Evolutionary conservation across 2,113 vertebrate genomes (phyloP), one percentile per base, ranked within the genome.

Genomic region (Osmerus mordax): DNA sequence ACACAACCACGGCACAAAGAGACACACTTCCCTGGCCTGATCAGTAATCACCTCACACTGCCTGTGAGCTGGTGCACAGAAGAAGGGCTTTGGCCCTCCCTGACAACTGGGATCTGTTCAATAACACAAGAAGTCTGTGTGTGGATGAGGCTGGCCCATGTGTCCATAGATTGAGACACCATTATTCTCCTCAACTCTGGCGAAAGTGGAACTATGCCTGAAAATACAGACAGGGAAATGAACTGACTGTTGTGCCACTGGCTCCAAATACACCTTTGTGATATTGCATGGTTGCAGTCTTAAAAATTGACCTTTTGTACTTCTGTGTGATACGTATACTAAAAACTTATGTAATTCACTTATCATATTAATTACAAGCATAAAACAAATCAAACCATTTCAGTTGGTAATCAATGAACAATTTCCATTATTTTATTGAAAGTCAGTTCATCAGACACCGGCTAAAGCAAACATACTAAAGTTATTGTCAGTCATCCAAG

Each of bases 11-110:
- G 25, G 18, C 61, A 65, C n/a, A 65, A 70, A 78, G 72, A 51
- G 47, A 9, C 23, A 60, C 63, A 68, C 28, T 61, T 74, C 41
- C 23, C 18, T 36, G 13, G 56, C 28, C 79, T 74, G n/a, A 81
- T 76, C 74, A 75, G 75, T 68, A 74, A 65, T 69, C 83, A 62
- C 56, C 29, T 74, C 59, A 55, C 70, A 54, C 2, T 8, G 53
- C 21, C 58, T 25, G 61, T 3, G 16, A 54, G 65, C 65, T 36
- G 65, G 28, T 65, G 32, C 32, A n/a, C 7, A 47, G 32, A 41
- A 23, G 18, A 70, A 18, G 69, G 16, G 55, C 32, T 54, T 12
- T 68, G 16, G 16, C 11, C 53, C n/a, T 41, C 65, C 15, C 63
- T 65, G 25, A 78, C 73, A 71, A 58, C 70, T 11, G 11, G 23